A percentile compares a stretch with the other conserved stretches of the same genome.
Evolutionary conservation across 2,797 vertebrate genomes (phyloP).

Genomic region (Columba guinea): DNA sequence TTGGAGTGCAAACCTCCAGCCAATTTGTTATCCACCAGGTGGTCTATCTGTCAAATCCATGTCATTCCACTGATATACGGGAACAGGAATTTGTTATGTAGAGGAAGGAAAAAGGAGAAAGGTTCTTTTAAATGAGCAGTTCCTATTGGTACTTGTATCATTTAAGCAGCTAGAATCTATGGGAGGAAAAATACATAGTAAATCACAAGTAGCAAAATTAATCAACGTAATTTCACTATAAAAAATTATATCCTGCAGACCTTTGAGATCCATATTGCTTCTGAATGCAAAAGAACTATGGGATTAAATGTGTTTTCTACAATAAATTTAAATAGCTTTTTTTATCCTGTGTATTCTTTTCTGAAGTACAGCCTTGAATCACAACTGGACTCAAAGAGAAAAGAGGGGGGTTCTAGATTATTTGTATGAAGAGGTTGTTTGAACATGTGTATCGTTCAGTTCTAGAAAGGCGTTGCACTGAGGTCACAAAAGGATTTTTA

Average conservation of each 20-base stretch:
- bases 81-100: neutral
- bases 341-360: neutral
- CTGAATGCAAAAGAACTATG: neutral
- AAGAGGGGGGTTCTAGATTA: neutral
- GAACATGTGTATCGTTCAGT: neutral
- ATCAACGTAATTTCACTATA: neutral
- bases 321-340: neutral
- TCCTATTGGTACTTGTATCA: neutral
- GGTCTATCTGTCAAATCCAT: too few species aligned
- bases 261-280: neutral
- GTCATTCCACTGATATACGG: neutral
- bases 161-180: neutral
- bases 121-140: neutral
- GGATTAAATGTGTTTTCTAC: neutral
- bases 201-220: conserved; percentile 72
- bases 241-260: neutral
- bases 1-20: too few species aligned
- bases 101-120: neutral
- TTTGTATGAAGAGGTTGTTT: neutral
- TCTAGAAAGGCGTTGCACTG: neutral
- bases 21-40: too few species aligned
- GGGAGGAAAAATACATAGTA: neutral
- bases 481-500: neutral
- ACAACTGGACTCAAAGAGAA: neutral
- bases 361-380: neutral